Base-by-base conservation (phyloP, 2,113 vertebrate species). In the Thunnus thynnus region DNA sequence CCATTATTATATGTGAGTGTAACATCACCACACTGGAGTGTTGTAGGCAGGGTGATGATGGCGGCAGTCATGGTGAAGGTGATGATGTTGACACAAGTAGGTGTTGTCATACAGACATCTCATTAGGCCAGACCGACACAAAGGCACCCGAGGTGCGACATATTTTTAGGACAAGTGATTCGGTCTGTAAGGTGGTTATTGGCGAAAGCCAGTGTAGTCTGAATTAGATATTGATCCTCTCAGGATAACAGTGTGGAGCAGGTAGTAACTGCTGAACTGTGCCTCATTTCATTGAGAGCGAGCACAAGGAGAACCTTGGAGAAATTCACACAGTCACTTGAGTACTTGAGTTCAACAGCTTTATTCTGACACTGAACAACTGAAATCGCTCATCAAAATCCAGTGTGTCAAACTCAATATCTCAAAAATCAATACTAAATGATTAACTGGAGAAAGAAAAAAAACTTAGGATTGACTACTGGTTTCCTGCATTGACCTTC, bases 191-290 rank as follows among this genome's bases (percentile, higher is more conserved):
- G 72, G 73, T 84, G 85, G 85, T 91, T 90, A 88, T 91, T 80
- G 69, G 83, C 67, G 75, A 88, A 74, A 88, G 87, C 82, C 68
- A 79, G 76, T 84, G 87, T 84, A 77, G 90, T 78, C 84, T 86
- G 93, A 91, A 94, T 93, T 94, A 88, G 91, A 92, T 94, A 94
- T 94, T 92, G 93, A 94, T 94, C 87, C 82, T 84, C 58, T 74
- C 67, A 14, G 64, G 72, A 75, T 70, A 80, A 84, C 76, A 72
- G 73, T 13, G 56, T 83, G 78, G 48, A 86, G 72, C 77, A 80
- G 70, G 77, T 54, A 78, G 76, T 65, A 83, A 79, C 62, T 52
- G 79, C 82, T 81, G 81, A 85, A 79, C 63, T 77, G 71, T 65
- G 76, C 61, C 84, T 79, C 67, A 58, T 87, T 81, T 87, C 75